Base-by-base conservation (phyloP, 2,113 vertebrate genomes). In the Rhea pennata region DNA sequence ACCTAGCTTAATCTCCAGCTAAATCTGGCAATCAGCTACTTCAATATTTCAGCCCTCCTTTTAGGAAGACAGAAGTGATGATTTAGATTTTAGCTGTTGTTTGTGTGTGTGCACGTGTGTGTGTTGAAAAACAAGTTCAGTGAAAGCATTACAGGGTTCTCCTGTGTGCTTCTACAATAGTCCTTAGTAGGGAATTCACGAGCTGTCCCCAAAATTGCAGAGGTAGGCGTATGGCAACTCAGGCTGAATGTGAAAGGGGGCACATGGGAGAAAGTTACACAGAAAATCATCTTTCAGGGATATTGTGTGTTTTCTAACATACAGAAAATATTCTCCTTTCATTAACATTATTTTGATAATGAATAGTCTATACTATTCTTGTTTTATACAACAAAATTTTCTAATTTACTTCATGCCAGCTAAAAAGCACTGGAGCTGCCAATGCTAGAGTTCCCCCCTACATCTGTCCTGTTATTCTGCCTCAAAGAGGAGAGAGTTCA, bases 51-150 rank as follows among this genome's bases (percentile, higher is more conserved):
- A 23, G 5, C 29, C 6, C 21, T 56, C 67, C n/a, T 22, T 27
- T 39, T 6, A 33, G 9, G 5, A 4, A 65, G 10, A 33, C 54
- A 22, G 21, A 5, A 5, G 6, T 5, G 0, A 0, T 5, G 7
- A 9, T 62, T 33, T 54, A 39, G 12, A 22, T 22, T 54, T 27
- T 10, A 14, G 27, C 31, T n/a, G 66, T 12, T 15, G 3, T 27
- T 24, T 26, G 26, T 54, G 20, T 53, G 51, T 53, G 51, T 51
- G 51, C 22, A 19, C 22, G 19, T 51, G 11, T 59, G 6, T 16
- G 5, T 33, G 22, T 33, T 16, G n/a, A 36, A 29, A 77, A 48
- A 2, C 19, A 29, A 29, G 22, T 59, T 51, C 27, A 33, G 7
- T 4, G 40, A 26, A 31, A 10, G 16, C 64, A 9, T 5, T 24